Conservation (phyloP, 2,113 vertebrate species). For the Plotosus lineatus region DNA sequence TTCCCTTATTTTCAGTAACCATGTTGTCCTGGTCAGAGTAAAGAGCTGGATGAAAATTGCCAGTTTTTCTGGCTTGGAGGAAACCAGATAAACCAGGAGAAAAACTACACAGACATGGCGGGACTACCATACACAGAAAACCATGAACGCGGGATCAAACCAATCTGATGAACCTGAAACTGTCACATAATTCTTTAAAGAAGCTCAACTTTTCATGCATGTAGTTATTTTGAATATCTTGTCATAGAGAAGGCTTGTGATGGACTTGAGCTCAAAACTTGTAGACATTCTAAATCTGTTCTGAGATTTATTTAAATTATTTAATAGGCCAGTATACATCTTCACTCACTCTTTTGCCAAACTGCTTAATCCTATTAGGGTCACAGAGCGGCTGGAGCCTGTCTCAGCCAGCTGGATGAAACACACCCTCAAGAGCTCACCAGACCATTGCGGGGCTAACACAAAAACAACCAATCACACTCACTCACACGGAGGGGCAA, state of each 20-base stretch:
- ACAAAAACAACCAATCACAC: no score
- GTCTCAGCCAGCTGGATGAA: no score
- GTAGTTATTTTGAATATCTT: neutral
- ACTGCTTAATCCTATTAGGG: no score
- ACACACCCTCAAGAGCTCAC: no score
- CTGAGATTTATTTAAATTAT: no score
- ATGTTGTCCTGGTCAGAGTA: neutral
- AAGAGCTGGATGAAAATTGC: neutral
- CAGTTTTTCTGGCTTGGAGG: neutral
- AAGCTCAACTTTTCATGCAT: neutral
- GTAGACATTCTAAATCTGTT: neutral
- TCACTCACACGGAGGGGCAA: no score
- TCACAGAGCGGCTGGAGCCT: no score
- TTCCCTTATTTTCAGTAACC: neutral
- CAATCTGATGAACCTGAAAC: neutral
- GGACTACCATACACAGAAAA: neutral
- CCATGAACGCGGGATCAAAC: neutral
- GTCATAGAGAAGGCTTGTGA: neutral
- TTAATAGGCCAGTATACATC: no score
- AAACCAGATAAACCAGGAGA: neutral
- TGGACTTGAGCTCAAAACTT: neutral
- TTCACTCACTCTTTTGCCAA: no score
- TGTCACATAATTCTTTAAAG: no score
- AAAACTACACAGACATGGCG: neutral
- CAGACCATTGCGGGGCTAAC: no score